phyloP scores from a whole-genome alignment of 2,888 invertebrate genomes.

The Chesias legatella region DNA sequence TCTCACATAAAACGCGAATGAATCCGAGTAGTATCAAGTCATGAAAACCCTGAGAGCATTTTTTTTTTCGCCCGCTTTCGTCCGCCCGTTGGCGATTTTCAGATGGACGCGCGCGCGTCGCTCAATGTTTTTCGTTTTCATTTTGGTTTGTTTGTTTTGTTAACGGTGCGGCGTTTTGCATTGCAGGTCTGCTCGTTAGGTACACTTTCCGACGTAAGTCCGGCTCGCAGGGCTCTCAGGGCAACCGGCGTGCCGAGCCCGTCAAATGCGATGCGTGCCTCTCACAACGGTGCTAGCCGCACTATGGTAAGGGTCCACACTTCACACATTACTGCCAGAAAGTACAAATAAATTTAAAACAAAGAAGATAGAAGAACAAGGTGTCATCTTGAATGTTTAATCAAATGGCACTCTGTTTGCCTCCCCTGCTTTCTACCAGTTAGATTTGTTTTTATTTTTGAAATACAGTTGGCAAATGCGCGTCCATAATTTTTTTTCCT shows the following conservation, averaged over 20 bases:
- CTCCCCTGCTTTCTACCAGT: slow-evolving; percentile 41
- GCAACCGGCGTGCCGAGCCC: slow-evolving; percentile 75
- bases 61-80: slow-evolving; percentile 69
- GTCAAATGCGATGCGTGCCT: slow-evolving; percentile 81
- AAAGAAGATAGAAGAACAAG: too few species aligned
- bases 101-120: slow-evolving; percentile 74
- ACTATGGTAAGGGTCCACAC: slow-evolving; percentile 72
- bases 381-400: slow-evolving; percentile 25
- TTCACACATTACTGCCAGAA: slow-evolving; percentile 50
- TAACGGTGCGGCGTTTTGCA: slow-evolving; percentile 80
- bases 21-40: slow-evolving; percentile 63
- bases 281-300: slow-evolving; percentile 79
- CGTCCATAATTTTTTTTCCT: slow-evolving; percentile 57
- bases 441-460: slow-evolving; percentile 37
- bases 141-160: slow-evolving; percentile 72
- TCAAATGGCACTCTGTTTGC: slow-evolving; percentile 23
- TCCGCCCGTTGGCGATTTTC: slow-evolving; percentile 74
- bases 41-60: slow-evolving; percentile 63
- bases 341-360: slow-evolving; percentile 31
- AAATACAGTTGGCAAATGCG: slow-evolving; percentile 52
- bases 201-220: slow-evolving; percentile 82
- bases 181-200: slow-evolving; percentile 82
- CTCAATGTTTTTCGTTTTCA: slow-evolving; percentile 59
- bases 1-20: slow-evolving; percentile 61
- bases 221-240: slow-evolving; percentile 77